phyloP scores from a whole-genome alignment of 2,797 vertebrate genomes.

The Distichodus sexfasciatus region DNA sequence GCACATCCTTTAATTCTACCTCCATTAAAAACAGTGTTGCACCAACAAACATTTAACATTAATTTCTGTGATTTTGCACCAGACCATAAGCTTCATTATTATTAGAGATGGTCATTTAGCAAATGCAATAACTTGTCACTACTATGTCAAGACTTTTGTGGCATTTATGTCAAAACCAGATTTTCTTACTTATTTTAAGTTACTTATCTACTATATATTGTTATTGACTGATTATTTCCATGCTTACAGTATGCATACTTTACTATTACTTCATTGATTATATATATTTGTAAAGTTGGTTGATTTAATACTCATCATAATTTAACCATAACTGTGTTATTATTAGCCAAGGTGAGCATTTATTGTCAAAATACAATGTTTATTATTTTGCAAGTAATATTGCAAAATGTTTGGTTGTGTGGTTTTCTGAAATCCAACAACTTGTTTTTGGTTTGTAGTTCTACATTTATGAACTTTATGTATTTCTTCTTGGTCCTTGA shows the following conservation, averaged over 20 bases:
- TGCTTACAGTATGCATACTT: no score
- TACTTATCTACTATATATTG: no score
- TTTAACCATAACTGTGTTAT: conserved; percentile 7
- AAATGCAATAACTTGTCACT: conserved; percentile 37
- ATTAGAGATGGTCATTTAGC: not conserved
- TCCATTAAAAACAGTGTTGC: no score
- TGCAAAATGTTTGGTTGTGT: not conserved
- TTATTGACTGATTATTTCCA: conserved; percentile 38
- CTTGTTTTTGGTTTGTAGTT: not conserved
- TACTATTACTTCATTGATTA: no score
- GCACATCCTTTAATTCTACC: conserved; percentile 66
- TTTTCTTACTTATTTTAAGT: no score
- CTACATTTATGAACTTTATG: not conserved
- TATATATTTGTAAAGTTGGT: no score
- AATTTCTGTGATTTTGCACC: conserved; percentile 57
- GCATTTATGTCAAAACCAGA: no score
- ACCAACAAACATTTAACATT: no score
- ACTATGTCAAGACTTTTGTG: no score
- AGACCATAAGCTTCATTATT: not conserved
- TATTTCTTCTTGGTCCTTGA: conserved; percentile 60
- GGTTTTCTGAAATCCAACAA: not conserved
- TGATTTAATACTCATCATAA: not conserved
- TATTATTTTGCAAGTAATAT: conserved; percentile 19
- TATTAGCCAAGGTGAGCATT: not conserved
- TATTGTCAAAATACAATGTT: conserved; percentile 18